Base-by-base conservation (phyloP, 2,888 invertebrate genomes). In the Macaria notata region DNA sequence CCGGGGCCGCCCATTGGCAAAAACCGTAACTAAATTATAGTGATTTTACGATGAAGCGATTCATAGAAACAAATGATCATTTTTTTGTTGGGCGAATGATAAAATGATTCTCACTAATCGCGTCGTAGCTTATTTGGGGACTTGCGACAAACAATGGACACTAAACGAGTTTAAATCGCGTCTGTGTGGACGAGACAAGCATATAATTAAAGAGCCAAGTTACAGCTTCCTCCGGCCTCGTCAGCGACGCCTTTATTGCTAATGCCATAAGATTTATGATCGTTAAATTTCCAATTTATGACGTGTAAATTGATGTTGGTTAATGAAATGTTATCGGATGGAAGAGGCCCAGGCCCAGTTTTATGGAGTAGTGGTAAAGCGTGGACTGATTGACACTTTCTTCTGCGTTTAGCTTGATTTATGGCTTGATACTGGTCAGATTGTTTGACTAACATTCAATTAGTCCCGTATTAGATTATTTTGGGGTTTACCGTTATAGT, bases 81-180 rank as follows among this genome's bases (percentile, higher is more conserved):
- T 58, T 58, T 19, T 58, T 58, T 58, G 43, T 39, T 9, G 9
- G 19, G 9, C 29, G 36, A 9, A 56, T 50, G 46, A 48, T 51
- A 56, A 56, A 56, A 56, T 47, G 47, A 72, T 73, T 72, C 68
- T 70, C 68, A 70, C 77, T 75, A 78, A 81, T 78, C 75, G 73
- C 31, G 39, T 8, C 46, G 72, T 61, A 41, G 59, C 54, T 62
- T 58, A 81, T 81, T 83, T 79, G 79, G 77, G 73, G 74, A 74
- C 79, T 75, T 55, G 31, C 53, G 56, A 63, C 73, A 76, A 72
- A 80, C 83, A 84, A 85, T 84, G 75, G 78, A 69, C 76, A 76
- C 77, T 84, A 86, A 84, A 84, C 88, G 82, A 83, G 84, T 88
- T 87, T 84, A 83, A 87, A 86, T 83, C 86, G 83, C 78, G 73